phyloP scores from a whole-genome alignment of 2,113 vertebrate genomes.

The Delphinapterus leucas region DNA sequence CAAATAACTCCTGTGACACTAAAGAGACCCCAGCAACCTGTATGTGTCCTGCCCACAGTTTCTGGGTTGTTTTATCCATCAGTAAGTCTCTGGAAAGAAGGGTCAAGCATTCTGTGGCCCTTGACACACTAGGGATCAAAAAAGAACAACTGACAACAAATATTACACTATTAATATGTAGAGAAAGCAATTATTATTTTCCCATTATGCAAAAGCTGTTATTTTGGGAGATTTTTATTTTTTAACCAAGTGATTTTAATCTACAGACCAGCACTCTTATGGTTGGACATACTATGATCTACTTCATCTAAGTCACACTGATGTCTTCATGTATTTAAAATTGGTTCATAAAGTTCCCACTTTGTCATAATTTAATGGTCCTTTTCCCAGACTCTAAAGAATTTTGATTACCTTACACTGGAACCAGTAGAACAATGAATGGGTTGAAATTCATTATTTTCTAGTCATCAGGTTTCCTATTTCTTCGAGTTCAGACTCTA shows the following conservation, averaged over 20 bases:
- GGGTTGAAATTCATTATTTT: conserved; percentile 59
- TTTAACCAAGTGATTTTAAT: background rate
- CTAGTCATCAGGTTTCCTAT: conserved; percentile 65
- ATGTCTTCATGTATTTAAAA: conserved; percentile 61
- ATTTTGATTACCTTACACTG: conserved; percentile 41
- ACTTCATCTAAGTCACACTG: conserved; percentile 30
- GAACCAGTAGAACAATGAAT: conserved; percentile 41
- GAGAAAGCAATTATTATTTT: background rate
- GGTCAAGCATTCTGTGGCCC: background rate
- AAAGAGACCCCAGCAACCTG: no score
- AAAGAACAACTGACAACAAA: background rate
- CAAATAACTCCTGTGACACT: background rate
- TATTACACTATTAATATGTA: background rate
- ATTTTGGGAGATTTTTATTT: background rate
- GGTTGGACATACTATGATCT: background rate
- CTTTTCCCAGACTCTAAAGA: conserved; percentile 53
- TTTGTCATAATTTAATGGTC: conserved; percentile 40
- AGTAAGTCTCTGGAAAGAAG: background rate
- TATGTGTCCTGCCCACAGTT: no score
- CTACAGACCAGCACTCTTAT: background rate
- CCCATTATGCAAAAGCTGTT: background rate
- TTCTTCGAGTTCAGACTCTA: conserved; percentile 74
- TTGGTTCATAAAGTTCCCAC: conserved; percentile 29
- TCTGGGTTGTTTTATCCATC: background rate
- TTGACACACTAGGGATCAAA: background rate